These are phyloP conservation scores for Molossus alvarezi DNA, from an alignment of 2,797 vertebrate genomes.

Conservation along the genomic window DNA sequence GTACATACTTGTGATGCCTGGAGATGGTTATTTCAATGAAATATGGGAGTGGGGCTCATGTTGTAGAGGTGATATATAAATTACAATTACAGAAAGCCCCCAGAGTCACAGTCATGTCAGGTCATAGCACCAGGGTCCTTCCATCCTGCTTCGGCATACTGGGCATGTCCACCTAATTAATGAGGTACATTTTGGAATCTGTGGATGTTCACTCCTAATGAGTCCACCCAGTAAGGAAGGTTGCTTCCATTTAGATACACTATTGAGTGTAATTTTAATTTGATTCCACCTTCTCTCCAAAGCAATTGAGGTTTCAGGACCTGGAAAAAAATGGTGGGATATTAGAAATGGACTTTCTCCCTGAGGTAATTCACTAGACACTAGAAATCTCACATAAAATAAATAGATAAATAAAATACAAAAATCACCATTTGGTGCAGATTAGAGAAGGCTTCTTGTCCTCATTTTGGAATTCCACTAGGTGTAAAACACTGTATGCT, in stretches of 20 bases:
- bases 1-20: conserved; percentile 77
- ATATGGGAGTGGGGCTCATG: conserved; percentile 77
- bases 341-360: conserved; percentile 82
- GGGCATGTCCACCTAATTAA: conserved; percentile 88
- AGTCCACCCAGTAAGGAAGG: conserved; percentile 88
- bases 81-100: conserved; percentile 84
- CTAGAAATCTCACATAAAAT: conserved; percentile 60
- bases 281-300: conserved; percentile 88
- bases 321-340: conserved; percentile 84
- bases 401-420: neutral
- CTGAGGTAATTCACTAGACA: conserved; percentile 86
- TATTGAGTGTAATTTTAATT: conserved; percentile 90
- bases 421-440: conserved; percentile 72
- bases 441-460: conserved; percentile 62
- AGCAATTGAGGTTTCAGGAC: conserved; percentile 88
- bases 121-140: conserved; percentile 82
- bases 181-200: conserved; percentile 89
- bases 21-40: conserved; percentile 83
- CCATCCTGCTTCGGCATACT: conserved; percentile 84
- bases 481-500: conserved; percentile 1
- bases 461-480: conserved; percentile 69
- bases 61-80: conserved; percentile 72
- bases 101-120: conserved; percentile 77
- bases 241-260: conserved; percentile 89
- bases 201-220: conserved; percentile 88